Conservation (phyloP, 2,113 vertebrate species). For the Murina feae region DNA sequence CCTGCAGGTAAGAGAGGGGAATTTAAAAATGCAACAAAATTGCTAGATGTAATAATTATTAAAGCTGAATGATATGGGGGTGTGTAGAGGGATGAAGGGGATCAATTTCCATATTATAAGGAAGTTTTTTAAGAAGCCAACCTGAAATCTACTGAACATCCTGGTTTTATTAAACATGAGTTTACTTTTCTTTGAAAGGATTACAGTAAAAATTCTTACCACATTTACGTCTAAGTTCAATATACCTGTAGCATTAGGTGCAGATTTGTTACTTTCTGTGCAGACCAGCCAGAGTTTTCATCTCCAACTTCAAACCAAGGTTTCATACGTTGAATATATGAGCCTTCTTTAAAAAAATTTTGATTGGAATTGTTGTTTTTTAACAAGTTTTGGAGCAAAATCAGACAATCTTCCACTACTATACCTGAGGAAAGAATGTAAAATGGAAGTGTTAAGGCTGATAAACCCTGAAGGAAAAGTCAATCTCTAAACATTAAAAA, state of each 20-base stretch:
- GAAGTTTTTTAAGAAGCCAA: background rate
- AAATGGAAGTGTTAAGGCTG: background rate
- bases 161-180: background rate
- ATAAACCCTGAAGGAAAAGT: slow-evolving; percentile 18
- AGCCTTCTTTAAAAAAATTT: slow-evolving; percentile 99
- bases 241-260: slow-evolving; percentile 97
- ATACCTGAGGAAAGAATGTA: slow-evolving; percentile 85
- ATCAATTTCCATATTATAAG: background rate
- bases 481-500: background rate
- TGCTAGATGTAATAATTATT: background rate
- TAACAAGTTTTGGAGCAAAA: slow-evolving; percentile 92
- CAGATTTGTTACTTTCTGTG: slow-evolving; percentile 98
- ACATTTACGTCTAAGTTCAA: background rate
- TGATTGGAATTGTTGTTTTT: slow-evolving; percentile 99
- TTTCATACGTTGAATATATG: slow-evolving; percentile 98
- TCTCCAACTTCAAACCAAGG: slow-evolving; percentile 98
- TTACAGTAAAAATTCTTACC: rapidly evolving
- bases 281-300: slow-evolving; percentile 97
- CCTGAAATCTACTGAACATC: background rate
- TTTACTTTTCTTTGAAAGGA: slow-evolving; percentile 12
- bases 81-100: background rate
- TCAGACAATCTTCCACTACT: slow-evolving; percentile 97
- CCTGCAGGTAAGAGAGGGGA: background rate
- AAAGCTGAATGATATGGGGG: background rate
- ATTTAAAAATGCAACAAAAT: background rate